Evolutionary conservation across 2,797 vertebrate genomes (phyloP).

Genomic region (Gallinago solitaria): DNA sequence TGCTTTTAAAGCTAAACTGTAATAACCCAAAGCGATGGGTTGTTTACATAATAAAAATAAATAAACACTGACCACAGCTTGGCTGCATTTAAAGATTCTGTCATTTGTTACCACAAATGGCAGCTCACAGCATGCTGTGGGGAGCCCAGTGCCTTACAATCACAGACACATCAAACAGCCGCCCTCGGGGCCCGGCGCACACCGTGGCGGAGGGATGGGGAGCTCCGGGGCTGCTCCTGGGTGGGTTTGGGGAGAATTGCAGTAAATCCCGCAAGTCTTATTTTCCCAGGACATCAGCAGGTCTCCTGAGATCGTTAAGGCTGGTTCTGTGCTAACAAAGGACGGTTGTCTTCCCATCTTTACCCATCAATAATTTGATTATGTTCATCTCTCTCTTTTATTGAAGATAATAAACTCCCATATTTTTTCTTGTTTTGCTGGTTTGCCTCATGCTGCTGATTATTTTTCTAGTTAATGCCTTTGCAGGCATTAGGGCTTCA

Average conservation of each 20-base stretch:
- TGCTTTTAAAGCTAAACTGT: slow-evolving; percentile 31
- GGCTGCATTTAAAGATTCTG: slow-evolving; percentile 52
- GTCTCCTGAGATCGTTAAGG: not conserved
- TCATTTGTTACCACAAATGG: slow-evolving; percentile 60
- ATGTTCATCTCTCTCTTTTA: not conserved
- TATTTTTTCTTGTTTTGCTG: not conserved
- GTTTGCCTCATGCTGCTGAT: slow-evolving; percentile 20
- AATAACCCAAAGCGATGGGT: slow-evolving; percentile 36
- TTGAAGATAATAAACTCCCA: not conserved
- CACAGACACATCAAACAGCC: slow-evolving; percentile 20
- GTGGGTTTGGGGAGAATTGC: not conserved
- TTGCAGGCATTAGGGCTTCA: not conserved
- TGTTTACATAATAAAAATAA: slow-evolving; percentile 70
- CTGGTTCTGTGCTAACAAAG: not conserved
- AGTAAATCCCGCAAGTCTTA: not conserved
- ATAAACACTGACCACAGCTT: slow-evolving; percentile 62
- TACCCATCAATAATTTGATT: not conserved
- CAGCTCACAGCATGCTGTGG: slow-evolving; percentile 25
- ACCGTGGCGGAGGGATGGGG: not conserved
- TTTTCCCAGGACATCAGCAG: not conserved
- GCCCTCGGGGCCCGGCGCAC: not conserved
- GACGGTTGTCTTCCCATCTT: not conserved
- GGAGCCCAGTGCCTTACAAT: slow-evolving; percentile 6
- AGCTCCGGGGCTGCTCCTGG: not conserved
- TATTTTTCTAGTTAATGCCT: slow-evolving; percentile 27